Evolutionary conservation across 2,113 vertebrate genomes (phyloP).

Genomic region (Neopipo cinnamomea): DNA sequence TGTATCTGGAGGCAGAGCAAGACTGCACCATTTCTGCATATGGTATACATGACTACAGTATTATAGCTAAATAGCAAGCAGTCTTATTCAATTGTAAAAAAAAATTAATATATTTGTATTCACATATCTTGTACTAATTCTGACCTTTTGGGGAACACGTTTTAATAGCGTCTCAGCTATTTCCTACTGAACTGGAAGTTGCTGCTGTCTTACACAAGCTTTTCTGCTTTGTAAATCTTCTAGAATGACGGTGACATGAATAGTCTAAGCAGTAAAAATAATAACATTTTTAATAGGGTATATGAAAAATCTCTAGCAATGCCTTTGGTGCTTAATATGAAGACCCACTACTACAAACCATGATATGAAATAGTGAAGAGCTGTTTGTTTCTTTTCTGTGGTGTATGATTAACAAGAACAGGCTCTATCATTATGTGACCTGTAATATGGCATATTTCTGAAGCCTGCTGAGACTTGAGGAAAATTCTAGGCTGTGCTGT

Average conservation of each 20-base stretch:
- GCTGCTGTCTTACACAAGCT: not conserved
- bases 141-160: not conserved
- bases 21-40: not conserved
- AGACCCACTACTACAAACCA: not conserved
- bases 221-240: not conserved
- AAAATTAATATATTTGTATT: not conserved
- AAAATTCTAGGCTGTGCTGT: not conserved
- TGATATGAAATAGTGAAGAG: not conserved
- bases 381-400: not conserved
- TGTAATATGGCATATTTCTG: not conserved
- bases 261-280: not conserved
- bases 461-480: not conserved
- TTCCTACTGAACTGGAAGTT: not conserved
- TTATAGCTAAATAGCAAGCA: not conserved
- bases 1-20: not conserved
- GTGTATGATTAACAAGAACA: not conserved
- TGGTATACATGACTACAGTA: accelerated
- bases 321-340: not conserved
- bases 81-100: not conserved
- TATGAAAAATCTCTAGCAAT: not conserved
- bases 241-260: not conserved
- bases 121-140: not conserved
- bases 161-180: not conserved
- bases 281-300: not conserved
- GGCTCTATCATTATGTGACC: not conserved